Evolutionary conservation across 92 coral and sea anemone genomes (phyloP).

Genomic region (Paragorgia papillata): DNA sequence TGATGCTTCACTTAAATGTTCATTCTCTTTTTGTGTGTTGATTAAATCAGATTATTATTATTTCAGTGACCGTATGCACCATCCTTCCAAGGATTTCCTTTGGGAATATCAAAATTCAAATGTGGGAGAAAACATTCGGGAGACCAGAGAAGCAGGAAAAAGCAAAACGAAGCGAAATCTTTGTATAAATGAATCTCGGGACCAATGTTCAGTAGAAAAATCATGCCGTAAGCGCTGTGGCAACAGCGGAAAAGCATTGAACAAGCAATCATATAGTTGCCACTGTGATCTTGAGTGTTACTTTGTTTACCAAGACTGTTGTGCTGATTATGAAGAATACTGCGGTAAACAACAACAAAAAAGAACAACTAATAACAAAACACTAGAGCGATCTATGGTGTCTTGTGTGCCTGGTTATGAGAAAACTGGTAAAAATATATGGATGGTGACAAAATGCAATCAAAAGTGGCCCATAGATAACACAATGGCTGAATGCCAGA

Average conservation of each 20-base stretch:
- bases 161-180: too few species aligned
- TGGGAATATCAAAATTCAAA: too few species aligned
- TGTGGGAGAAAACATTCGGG: too few species aligned
- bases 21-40: too few species aligned
- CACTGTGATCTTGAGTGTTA: constrained; percentile 20
- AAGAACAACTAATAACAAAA: not conserved
- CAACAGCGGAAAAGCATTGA: not conserved
- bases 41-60: too few species aligned
- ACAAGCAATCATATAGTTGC: constrained; percentile 7
- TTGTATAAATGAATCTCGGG: too few species aligned
- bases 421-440: not conserved
- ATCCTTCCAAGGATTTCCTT: too few species aligned
- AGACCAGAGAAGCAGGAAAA: too few species aligned
- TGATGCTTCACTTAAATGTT: too few species aligned
- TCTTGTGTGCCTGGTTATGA: constrained; percentile 18
- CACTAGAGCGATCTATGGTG: not conserved
- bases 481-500: not conserved
- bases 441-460: constrained; percentile 18
- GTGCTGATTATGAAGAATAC: constrained; percentile 7
- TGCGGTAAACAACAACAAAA: constrained; percentile 3
- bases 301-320: constrained; percentile 15
- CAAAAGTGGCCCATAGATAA: not conserved
- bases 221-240: constrained; percentile 13
- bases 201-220: not conserved
- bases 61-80: too few species aligned